phyloP scores from a whole-genome alignment of 2,797 vertebrate genomes.

The Pyrrhura leucotis region DNA sequence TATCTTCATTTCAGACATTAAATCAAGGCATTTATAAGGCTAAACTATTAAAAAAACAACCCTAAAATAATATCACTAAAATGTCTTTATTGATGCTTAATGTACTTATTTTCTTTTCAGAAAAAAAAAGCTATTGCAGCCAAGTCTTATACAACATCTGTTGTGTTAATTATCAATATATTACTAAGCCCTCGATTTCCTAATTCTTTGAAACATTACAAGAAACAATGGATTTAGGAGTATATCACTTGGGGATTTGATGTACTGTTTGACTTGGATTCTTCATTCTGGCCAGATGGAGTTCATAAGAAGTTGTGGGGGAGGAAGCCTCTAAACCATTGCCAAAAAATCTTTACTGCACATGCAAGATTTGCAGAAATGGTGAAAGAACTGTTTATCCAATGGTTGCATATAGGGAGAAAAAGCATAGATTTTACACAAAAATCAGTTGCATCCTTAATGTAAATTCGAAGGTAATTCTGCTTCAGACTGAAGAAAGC shows the following conservation, averaged over 20 bases:
- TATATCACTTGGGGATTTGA: slow-evolving; percentile 33
- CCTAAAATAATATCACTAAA: neutral
- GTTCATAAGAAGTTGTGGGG: slow-evolving; percentile 18
- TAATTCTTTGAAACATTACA: slow-evolving; percentile 27
- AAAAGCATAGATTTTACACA: neutral
- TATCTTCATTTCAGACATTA: neutral
- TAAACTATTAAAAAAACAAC: neutral
- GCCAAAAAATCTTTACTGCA: slow-evolving; percentile 47
- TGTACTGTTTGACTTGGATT: slow-evolving; percentile 7
- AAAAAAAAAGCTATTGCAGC: neutral
- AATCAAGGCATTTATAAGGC: neutral
- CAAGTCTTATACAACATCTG: slow-evolving; percentile 45
- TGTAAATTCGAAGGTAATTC: slow-evolving; percentile 1
- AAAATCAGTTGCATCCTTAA: neutral
- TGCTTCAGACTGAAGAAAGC: neutral
- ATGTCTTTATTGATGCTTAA: neutral
- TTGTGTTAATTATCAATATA: slow-evolving; percentile 58
- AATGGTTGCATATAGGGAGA: neutral
- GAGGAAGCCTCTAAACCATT: slow-evolving; percentile 36
- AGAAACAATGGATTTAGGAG: slow-evolving; percentile 51
- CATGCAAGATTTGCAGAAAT: neutral
- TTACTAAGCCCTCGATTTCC: slow-evolving; percentile 45
- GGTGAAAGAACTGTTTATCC: neutral
- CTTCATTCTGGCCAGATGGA: slow-evolving; percentile 47
- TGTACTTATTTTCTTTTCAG: neutral